Evolutionary conservation across 2,888 invertebrate genomes (phyloP), one percentile per base, ranked within the genome.

Genomic region (Notodonta ziczac): DNA sequence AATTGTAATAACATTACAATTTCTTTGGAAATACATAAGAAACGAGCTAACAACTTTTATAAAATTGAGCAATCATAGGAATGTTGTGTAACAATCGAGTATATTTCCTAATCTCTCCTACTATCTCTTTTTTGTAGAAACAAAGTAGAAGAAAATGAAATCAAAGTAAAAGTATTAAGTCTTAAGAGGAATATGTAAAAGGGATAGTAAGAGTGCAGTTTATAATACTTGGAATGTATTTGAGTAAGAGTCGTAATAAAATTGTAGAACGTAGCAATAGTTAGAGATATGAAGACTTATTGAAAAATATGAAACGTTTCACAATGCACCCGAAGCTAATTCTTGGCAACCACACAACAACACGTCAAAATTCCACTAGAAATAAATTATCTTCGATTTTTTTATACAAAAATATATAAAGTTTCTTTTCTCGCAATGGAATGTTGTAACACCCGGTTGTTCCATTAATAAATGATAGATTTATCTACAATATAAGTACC

Each of bases 381-480:
- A 85, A 91, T 91, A 92, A 91, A 89, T 92, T 91, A 92, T 87
- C 88, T 85, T 85, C 83, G 74, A 85, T 83, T 83, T 84, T 24
- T 82, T 80, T 77, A 81, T 76, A 72, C 68, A 77, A 71, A 77
- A 77, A 81, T 78, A 80, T 78, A 80, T 81, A 73, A 53, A 63
- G 64, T 62, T 63, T 66, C n/a, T 63, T 69, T 66, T 55, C 60
- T 71, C 62, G 71, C 78, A 81, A 84, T 81, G 85, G 87, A 86
- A 87, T 84, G 86, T 85, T 77, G 77, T 82, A 80, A 80, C 86
- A 83, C 88, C 86, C 86, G 86, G 87, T 82, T 78, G 76, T 74
- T 82, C 76, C 84, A 80, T 76, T 80, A 78, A 77, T 77, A 77
- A 76, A 78, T 76, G 72, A 70, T 79, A 78, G 78, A 82, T 87